These are phyloP conservation scores for Donacobius atricapilla DNA, from an alignment of 2,113 vertebrate species.

Conservation along the genomic window DNA sequence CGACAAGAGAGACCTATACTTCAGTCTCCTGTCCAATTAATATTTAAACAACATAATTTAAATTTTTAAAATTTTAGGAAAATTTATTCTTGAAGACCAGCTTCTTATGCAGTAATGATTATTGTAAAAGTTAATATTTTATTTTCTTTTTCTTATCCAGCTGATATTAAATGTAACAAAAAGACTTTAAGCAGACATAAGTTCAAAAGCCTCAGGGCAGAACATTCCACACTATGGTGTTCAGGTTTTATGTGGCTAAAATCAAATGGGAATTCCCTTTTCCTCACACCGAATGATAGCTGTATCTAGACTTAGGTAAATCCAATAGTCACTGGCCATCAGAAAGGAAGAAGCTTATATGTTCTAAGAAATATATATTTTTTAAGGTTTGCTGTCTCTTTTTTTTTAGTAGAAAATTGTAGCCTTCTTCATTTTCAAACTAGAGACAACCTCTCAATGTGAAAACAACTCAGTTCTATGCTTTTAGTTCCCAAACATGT, in stretches of 20 bases:
- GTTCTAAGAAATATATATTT: neutral
- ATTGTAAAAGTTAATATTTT: neutral
- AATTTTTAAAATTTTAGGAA: neutral
- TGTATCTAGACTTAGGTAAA: neutral
- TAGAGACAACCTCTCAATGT: neutral
- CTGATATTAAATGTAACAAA: neutral
- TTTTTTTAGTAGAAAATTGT: neutral
- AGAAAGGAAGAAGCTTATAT: neutral
- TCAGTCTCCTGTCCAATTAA: neutral
- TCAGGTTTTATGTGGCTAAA: neutral
- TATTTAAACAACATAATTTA: neutral
- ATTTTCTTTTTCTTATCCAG: neutral
- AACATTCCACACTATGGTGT: rapidly evolving
- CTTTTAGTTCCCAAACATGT: neutral
- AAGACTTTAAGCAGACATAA: neutral
- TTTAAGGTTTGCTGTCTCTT: neutral
- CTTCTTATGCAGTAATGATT: neutral
- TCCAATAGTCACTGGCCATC: too few species aligned
- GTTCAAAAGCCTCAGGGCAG: neutral
- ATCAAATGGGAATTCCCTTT: neutral
- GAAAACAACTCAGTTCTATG: neutral
- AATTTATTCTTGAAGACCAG: neutral
- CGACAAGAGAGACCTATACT: neutral
- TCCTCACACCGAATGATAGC: neutral
- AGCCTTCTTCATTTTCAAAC: neutral